Percentiles rank a stretch among this genome's conserved stretches.
Evolutionary conservation across 2,113 vertebrate species (phyloP).

Genomic region (Meriones unguiculatus): DNA sequence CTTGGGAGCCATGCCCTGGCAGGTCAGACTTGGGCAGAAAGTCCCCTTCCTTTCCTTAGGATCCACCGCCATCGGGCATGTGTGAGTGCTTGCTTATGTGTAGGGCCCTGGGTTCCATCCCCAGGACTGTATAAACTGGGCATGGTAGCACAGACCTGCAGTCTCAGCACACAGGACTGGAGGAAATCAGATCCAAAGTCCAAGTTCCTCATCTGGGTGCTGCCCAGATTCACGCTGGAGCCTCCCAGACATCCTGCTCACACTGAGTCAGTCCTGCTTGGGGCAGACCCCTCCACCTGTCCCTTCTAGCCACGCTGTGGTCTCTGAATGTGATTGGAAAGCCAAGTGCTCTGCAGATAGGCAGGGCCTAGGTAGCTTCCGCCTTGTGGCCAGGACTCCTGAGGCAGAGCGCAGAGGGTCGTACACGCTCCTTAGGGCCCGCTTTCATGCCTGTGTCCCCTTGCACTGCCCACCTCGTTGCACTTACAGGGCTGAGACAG

Average conservation of each 20-base stretch:
- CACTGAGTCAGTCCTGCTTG: neutral
- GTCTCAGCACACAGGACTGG: neutral
- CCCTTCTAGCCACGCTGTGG: neutral
- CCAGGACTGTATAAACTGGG: neutral
- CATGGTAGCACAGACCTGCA: no score
- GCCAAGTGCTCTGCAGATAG: neutral
- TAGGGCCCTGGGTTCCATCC: neutral
- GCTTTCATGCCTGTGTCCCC: neutral
- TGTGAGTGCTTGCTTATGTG: no score
- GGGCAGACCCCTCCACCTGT: rapidly evolving
- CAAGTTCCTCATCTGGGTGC: neutral
- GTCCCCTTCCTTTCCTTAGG: neutral
- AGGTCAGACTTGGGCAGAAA: neutral
- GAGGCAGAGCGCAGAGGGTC: neutral
- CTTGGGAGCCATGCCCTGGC: neutral
- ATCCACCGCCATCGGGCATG: neutral
- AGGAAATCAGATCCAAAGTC: neutral
- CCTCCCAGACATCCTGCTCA: neutral
- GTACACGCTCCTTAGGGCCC: neutral
- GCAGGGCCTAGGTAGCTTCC: neutral
- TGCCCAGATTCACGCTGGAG: neutral
- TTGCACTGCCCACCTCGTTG: no score
- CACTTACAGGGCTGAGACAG: neutral
- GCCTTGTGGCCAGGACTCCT: neutral
- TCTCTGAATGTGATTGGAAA: neutral